phyloP scores from a whole-genome alignment of 2,888 invertebrate genomes.

The Melanotus villosus region DNA sequence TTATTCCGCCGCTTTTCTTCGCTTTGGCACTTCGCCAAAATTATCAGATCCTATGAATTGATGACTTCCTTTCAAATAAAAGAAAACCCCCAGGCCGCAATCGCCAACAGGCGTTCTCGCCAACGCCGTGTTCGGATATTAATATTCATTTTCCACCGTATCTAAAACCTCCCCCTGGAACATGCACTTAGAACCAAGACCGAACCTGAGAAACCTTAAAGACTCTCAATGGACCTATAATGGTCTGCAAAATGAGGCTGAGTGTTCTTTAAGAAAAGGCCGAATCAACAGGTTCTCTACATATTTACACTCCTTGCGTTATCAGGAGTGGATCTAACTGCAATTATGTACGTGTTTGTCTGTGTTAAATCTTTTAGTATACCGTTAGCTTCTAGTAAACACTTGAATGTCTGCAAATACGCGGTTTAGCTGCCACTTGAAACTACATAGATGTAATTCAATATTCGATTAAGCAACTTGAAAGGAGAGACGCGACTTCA shows the following conservation, averaged over 20 bases:
- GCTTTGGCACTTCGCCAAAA: constrained; percentile 11
- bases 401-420: too few relatives aligned
- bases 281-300: constrained; percentile 30
- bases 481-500: too few relatives aligned
- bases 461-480: too few relatives aligned
- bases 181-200: neutral
- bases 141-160: constrained; percentile 26
- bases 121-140: constrained; percentile 10
- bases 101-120: neutral
- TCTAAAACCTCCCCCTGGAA: constrained; percentile 12
- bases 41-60: constrained; percentile 12
- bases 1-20: constrained; percentile 1
- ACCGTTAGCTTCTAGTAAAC: too few relatives aligned
- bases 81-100: constrained; percentile 2
- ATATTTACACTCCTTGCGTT: constrained; percentile 23
- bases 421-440: too few relatives aligned
- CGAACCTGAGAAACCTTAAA: constrained; percentile 20
- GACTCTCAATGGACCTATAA: constrained; percentile 25
- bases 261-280: constrained; percentile 27
- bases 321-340: constrained; percentile 16
- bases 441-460: too few relatives aligned
- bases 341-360: constrained; percentile 1
- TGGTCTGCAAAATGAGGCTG: constrained; percentile 13
- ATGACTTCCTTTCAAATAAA: constrained; percentile 15
- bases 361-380: too few relatives aligned